Evolutionary conservation across 1,140 invertebrate genomes (phyloP).

Genomic region (Scaptodrosophila lebanonensis): DNA sequence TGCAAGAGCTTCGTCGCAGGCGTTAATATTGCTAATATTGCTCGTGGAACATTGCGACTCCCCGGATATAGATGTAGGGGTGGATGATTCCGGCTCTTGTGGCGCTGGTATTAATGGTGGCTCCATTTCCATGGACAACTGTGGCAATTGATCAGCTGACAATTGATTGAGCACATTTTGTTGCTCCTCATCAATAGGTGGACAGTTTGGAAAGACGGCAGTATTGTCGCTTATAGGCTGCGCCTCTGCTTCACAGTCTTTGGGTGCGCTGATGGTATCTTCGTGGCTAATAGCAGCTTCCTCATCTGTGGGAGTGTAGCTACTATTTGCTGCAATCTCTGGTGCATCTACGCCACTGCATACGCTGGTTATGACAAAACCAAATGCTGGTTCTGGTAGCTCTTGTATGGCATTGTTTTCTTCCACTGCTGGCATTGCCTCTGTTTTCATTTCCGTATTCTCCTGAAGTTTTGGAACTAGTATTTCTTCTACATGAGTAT

Average conservation of each 20-base stretch:
- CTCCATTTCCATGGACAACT: background rate
- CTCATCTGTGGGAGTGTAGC: background rate
- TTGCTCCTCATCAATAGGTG: slow-evolving; percentile 64
- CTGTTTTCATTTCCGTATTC: no score
- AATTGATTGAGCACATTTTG: slow-evolving; percentile 61
- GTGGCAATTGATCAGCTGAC: background rate
- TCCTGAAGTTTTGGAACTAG: no score
- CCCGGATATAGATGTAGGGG: no score
- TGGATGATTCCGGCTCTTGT: background rate
- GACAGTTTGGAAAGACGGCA: slow-evolving; percentile 17
- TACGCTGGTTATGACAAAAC: slow-evolving; percentile 53
- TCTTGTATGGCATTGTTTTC: background rate
- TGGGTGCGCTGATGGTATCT: slow-evolving; percentile 23
- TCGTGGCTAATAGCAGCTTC: background rate
- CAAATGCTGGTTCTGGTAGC: slow-evolving; percentile 8
- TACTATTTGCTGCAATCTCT: background rate
- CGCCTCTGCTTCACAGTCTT: slow-evolving; percentile 42
- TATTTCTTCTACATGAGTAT: no score
- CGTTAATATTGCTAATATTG: no score
- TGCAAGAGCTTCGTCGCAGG: no score
- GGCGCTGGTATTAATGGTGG: background rate
- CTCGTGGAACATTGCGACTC: no score
- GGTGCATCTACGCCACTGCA: slow-evolving; percentile 35
- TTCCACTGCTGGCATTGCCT: background rate
- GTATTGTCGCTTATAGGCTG: slow-evolving; percentile 12